Evolutionary conservation across 2,797 vertebrate species (phyloP), one percentile per base, ranked within the genome.

Genomic region (Epinephelus coioides): DNA sequence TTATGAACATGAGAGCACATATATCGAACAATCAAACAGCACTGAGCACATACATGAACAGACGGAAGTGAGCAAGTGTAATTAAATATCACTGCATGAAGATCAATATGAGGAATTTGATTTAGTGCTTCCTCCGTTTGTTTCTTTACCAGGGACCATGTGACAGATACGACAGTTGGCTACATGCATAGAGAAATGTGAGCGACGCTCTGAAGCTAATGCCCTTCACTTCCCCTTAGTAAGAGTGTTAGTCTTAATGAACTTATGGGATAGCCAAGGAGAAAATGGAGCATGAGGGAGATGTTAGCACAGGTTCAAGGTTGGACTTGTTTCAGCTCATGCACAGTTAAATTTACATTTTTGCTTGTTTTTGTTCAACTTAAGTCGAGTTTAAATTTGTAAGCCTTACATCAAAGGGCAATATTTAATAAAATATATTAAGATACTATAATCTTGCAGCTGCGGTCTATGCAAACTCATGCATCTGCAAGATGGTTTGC

Each of bases 241-340:
- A 91, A 92, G 86, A 81, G 88, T 76, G 89, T 93, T 91, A 89
- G 69, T 19, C 47, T 53, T 95, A 94, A 94, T 88, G 82, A 86
- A 87, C 87, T 93, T 93, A 94, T 18, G 12, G 64, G 78, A 85
- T 79, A 53, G 71, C 13, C 49, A 59, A 34, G 66, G 75, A 54
- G 62, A 85, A 84, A 84, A 76, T 56, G 73, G 71, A 73, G 53
- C 57, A 53, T 7, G 19, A 62, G 44, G 67, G 80, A 19, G 49
- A 62, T 15, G 47, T 23, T 18, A 17, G 30, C 23, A 3, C 18
- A 76, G 55, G 73, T 76, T 88, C 66, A 85, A 84, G 70, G 65
- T 49, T 68, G 18, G 34, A 34, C 21, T 34, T 15, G 21, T 55
- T 62, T 76, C 25, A 65, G 25, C 44, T 62, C n/a, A 4, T 50